A percentile compares a stretch with the other conserved stretches of the same genome.
These are phyloP conservation scores for Gobio gobio DNA, from an alignment of 2,113 vertebrate species.

Conservation along the genomic window DNA sequence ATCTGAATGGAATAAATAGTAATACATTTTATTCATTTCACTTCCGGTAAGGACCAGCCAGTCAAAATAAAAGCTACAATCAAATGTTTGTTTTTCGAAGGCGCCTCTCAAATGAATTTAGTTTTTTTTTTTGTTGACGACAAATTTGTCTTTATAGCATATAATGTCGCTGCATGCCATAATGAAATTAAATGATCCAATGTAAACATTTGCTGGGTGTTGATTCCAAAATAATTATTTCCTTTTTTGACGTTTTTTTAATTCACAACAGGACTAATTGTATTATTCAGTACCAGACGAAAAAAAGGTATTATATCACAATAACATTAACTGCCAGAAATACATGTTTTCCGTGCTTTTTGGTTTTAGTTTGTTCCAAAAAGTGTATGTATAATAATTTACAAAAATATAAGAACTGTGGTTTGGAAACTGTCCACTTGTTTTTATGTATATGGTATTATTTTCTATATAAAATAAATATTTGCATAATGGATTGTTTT, in stretches of 20 bases:
- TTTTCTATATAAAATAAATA: slow-evolving; percentile 4
- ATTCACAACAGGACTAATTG: not conserved
- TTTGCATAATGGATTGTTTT: not conserved
- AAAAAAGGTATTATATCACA: not conserved
- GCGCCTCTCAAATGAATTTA: not conserved
- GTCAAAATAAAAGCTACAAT: slow-evolving; percentile 47
- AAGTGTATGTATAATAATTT: not conserved
- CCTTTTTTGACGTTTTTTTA: not conserved
- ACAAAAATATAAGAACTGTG: not conserved
- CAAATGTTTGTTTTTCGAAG: not conserved
- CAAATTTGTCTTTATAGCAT: not conserved
- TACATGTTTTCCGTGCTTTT: not conserved
- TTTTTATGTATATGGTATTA: not conserved
- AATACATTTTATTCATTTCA: not conserved
- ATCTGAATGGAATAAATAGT: not conserved
- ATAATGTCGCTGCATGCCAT: not conserved
- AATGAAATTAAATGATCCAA: too few species aligned
- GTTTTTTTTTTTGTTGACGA: not conserved
- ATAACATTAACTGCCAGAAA: not conserved
- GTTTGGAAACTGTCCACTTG: not conserved
- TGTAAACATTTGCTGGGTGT: not conserved
- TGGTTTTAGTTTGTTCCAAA: not conserved
- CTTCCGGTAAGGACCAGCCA: slow-evolving; percentile 47
- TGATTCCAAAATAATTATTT: not conserved
- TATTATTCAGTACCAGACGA: not conserved